Evolutionary conservation across 1,140 invertebrate genomes (phyloP).

Genomic region (Cotesia vestalis): DNA sequence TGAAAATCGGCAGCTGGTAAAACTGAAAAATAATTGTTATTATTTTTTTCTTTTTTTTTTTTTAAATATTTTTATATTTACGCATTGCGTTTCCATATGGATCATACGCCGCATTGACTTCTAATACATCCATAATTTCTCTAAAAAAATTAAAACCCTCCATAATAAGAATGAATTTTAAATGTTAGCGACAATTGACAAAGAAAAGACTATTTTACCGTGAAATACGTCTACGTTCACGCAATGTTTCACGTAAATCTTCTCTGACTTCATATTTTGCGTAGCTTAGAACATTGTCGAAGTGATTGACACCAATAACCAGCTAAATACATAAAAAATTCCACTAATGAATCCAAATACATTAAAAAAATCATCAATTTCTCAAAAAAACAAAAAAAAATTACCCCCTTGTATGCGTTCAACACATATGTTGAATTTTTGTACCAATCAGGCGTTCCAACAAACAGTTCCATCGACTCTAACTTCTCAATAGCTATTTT

Average conservation of each 20-base stretch:
- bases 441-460: constrained; percentile 70
- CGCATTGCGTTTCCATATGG: no score
- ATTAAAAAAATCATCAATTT: neutral
- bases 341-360: neutral
- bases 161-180: no score
- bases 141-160: no score
- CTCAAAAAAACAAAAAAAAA: neutral
- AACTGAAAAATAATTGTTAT: constrained; percentile 15
- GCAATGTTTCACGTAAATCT: constrained; percentile 30
- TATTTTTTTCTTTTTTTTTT: constrained; percentile 12
- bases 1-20: constrained; percentile 20
- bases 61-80: neutral
- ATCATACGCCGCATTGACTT: no score
- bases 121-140: no score
- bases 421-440: constrained; percentile 31
- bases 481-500: constrained; percentile 69
- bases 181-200: no score
- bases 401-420: constrained; percentile 37
- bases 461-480: constrained; percentile 69
- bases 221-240: no score
- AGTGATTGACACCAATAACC: constrained; percentile 37
- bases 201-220: no score
- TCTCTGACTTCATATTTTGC: neutral
- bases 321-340: constrained; percentile 31
- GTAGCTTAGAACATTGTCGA: constrained; percentile 44